Percentiles rank a stretch among this genome's conserved stretches.
Conservation (phyloP, 1,140 invertebrate species). For the Drosophila lacteicornis region DNA sequence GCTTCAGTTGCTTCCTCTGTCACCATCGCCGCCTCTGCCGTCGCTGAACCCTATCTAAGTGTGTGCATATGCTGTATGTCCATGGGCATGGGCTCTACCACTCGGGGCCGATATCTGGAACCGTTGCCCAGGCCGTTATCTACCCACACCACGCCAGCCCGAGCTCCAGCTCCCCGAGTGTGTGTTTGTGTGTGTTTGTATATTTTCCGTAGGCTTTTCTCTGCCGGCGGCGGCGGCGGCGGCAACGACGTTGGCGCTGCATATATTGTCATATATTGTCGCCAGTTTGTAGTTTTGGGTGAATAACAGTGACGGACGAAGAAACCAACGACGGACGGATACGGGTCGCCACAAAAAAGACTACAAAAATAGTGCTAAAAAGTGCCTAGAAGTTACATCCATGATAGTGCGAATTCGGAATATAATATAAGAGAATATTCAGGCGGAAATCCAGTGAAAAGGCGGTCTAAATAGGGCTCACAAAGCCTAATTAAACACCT, state of each 20-base stretch:
- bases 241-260: constrained; percentile 4
- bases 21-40: neutral
- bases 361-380: neutral
- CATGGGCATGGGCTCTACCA: constrained; percentile 52
- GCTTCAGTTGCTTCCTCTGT: neutral
- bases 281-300: constrained; percentile 61
- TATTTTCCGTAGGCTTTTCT: constrained; percentile 58
- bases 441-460: constrained; percentile 4
- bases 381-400: neutral
- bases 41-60: constrained; percentile 10
- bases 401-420: neutral
- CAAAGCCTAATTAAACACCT: constrained; percentile 30
- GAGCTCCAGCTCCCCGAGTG: neutral
- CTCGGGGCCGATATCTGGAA: constrained; percentile 60
- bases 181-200: constrained; percentile 6
- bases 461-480: neutral
- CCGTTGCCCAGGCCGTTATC: constrained; percentile 57
- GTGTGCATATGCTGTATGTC: constrained; percentile 41
- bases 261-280: constrained; percentile 28
- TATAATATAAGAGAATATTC: neutral
- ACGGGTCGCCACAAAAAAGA: constrained; percentile 16
- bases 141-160: constrained; percentile 55
- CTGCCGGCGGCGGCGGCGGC: constrained; percentile 21
- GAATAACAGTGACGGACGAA: constrained; percentile 54
- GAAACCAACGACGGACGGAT: constrained; percentile 21